Base-by-base conservation (phyloP, 2,888 invertebrate species). In the Antheraea assamensis region DNA sequence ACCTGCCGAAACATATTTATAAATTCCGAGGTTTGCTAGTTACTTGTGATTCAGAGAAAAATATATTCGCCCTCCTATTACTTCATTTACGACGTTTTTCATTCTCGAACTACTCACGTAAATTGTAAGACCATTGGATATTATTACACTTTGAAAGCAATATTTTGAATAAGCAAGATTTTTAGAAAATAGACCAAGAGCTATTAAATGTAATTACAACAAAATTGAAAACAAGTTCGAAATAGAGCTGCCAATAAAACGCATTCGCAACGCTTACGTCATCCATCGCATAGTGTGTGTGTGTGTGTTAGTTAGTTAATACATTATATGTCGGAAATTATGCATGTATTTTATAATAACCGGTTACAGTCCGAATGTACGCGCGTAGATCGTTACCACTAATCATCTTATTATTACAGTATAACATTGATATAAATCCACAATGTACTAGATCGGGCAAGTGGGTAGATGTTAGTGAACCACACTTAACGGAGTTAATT, bases 261-360 rank as follows among this genome's bases (percentile, higher is more conserved):
- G 61, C 30, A 30, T 17, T 27, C 27, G 61, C 61, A 64, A 64
- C 4, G 19, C 19, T 68, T 68, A 68, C 68, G 68, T 68, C 68
- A 68, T 35, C 13, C 68, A 68, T 35, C 13, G 21, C 31, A 30
- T 27, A 68, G 68, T 68, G 35, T 35, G 68, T 68, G 42, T 68
- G n/a, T n/a, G n/a, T n/a, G n/a, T n/a, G n/a, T n/a, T n/a, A n/a
- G n/a, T n/a, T n/a, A n/a, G n/a, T n/a, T n/a, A 68, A 68, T 68
- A n/a, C 68, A 68, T 68, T 68, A 68, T 68, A 31, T 68, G 35
- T 68, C 35, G 68, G 68, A 21, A 35, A 68, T 68, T 68, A 68
- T 68, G 68, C 68, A 35, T 68, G 68, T 35, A 68, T 68, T 68
- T 35, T 68, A 68, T 68, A 68, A 68, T n/a, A 68, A n/a, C 68